A percentile compares a stretch with the other conserved stretches of the same genome.
Evolutionary conservation across 2,797 vertebrate genomes (phyloP).

Genomic region (Threskiornis aethiopicus): DNA sequence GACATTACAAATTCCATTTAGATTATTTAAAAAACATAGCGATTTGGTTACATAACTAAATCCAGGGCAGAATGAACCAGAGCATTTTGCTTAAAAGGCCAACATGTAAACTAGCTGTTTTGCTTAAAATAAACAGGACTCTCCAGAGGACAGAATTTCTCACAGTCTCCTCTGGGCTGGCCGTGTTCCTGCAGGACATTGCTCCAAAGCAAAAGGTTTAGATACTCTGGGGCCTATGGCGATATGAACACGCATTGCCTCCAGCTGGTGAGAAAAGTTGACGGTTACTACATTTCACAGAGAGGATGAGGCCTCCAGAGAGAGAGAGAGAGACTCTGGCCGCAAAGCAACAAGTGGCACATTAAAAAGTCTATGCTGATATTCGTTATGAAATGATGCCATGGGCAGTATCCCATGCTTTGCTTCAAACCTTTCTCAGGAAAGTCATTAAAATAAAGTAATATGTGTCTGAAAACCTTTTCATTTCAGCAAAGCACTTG

Average conservation of each 20-base stretch:
- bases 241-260: not conserved
- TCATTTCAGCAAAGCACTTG: not conserved
- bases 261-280: slow-evolving; percentile 35
- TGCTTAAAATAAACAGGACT: slow-evolving; percentile 68
- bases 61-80: slow-evolving; percentile 46
- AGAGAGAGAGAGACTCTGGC: not conserved
- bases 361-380: not conserved
- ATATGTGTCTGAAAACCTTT: not conserved
- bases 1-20: slow-evolving; percentile 18
- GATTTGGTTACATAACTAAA: slow-evolving; percentile 59
- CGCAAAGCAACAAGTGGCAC: not conserved
- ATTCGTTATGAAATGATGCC: not conserved
- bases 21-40: slow-evolving; percentile 61
- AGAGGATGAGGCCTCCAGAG: not conserved
- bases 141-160: slow-evolving; percentile 63
- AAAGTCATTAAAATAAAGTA: not conserved
- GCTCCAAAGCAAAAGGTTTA: slow-evolving; percentile 41
- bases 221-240: not conserved
- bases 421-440: not conserved
- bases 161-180: slow-evolving; percentile 55
- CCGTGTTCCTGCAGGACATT: slow-evolving; percentile 34
- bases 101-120: slow-evolving; percentile 65
- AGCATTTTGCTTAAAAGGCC: slow-evolving; percentile 68
- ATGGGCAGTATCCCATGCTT: not conserved
- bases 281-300: not conserved